Evolutionary conservation across 1,140 invertebrate species (phyloP), one percentile per base, ranked within the genome.

Genomic region (Drosophila sulfurigaster): DNA sequence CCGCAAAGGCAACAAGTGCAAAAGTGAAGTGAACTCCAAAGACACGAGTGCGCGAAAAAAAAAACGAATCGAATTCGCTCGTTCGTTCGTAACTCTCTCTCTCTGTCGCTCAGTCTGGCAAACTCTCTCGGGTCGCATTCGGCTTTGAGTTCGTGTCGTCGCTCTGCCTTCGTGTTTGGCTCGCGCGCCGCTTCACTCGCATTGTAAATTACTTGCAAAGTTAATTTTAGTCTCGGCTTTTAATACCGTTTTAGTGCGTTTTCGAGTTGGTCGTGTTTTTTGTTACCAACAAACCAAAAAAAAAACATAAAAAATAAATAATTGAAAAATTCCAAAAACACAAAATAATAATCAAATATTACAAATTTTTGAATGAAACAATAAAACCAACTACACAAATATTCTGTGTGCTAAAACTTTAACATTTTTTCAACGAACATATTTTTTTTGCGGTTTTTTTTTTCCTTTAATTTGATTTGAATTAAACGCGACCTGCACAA

Each of bases 211-310:
- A 89, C 90, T 91, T 91, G 86, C 81, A 91, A 91, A 91, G 90
- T 91, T 90, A 81, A 88, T 71, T 91, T 90, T 80, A 88, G 86
- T 88, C 90, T 91, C 82, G 86, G 90, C 82, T 88, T 91, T 92
- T 82, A 92, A 91, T 92, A 91, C 78, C 91, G 91, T 91, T 92
- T 92, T 86, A 85, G 87, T 86, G 87, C 86, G 86, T 92, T 92
- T 92, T 92, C 91, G 83, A 92, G 91, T 92, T 92, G 87, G 91
- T 92, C 91, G 91, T 91, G 90, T 78, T 91, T 86, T 79, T 65
- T 48, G 70, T 73, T 83, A 78, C 58, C 66, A 74, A 65, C 32
- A 65, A 52, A 32, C 20, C 45, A 43, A 66, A 48, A 72, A 58
- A 64, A 38, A 64, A 57, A 72, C 49, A 63, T 35, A 48, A 58